Percentiles rank a stretch among this genome's conserved stretches.
Evolutionary conservation across 2,113 vertebrate genomes (phyloP).

Genomic region (Pandion haliaetus): DNA sequence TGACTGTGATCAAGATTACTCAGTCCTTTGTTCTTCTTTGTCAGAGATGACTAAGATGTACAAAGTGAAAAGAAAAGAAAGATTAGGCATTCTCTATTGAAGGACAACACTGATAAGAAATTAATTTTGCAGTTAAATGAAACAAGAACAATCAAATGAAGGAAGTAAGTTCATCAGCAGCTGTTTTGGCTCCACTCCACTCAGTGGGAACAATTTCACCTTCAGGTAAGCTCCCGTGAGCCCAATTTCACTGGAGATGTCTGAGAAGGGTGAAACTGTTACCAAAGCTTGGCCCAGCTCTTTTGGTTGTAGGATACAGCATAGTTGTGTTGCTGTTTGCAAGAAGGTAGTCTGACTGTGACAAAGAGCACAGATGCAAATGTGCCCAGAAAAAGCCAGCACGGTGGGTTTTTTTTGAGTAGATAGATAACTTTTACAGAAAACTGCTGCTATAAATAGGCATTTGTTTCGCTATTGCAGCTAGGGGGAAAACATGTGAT

Average conservation of each 20-base stretch:
- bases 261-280: neutral
- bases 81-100: neutral
- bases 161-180: neutral
- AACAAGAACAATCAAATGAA: neutral
- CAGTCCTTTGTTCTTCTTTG: neutral
- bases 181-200: neutral
- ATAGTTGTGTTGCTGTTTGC: neutral
- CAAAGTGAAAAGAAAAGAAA: neutral
- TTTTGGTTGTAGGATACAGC: neutral
- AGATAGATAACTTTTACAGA: neutral
- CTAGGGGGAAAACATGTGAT: neutral
- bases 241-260: neutral
- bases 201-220: neutral
- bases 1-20: neutral
- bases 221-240: neutral
- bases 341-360: neutral
- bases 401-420: neutral
- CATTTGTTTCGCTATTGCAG: neutral
- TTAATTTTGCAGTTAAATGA: neutral
- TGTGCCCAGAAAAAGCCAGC: neutral
- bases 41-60: neutral
- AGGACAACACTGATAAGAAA: neutral
- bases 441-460: neutral
- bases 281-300: neutral
- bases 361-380: conserved; percentile 15